phyloP scores from a whole-genome alignment of 1,140 invertebrate species.

The Hyposmocoma kahamanoa region DNA sequence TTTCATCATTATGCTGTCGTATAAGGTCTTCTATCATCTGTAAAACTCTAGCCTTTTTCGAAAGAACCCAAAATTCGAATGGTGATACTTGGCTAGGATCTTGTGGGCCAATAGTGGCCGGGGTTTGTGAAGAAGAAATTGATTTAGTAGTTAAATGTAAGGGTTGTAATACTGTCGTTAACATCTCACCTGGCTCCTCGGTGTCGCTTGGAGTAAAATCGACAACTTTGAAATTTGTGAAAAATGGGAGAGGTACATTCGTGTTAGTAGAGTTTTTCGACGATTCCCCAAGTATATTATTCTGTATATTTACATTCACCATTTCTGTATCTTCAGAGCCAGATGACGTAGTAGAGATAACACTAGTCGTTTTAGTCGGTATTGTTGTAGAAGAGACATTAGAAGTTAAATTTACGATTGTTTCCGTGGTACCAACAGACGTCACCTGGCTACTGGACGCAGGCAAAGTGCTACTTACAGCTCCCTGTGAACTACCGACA shows the following conservation, averaged over 20 bases:
- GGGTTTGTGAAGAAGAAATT: slow-evolving; percentile 8
- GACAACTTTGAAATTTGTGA: slow-evolving; percentile 33
- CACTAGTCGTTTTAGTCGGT: neutral
- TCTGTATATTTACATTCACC: slow-evolving; percentile 12
- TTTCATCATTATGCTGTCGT: slow-evolving; percentile 59
- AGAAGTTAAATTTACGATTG: neutral
- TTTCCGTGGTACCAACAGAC: slow-evolving; percentile 13
- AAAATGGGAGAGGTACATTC: slow-evolving; percentile 29
- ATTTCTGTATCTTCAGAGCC: slow-evolving; percentile 19
- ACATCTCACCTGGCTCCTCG: neutral
- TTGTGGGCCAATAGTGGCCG: slow-evolving; percentile 19
- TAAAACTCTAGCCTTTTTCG: slow-evolving; percentile 65
- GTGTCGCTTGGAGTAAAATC: slow-evolving; percentile 24
- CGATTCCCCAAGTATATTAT: slow-evolving; percentile 14
- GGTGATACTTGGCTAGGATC: slow-evolving; percentile 47
- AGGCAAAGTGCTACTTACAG: slow-evolving; percentile 16
- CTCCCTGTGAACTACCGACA: slow-evolving; percentile 14
- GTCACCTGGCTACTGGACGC: slow-evolving; percentile 27
- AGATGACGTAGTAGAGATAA: slow-evolving; percentile 16
- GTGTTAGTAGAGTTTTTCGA: slow-evolving; percentile 33
- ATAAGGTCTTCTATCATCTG: slow-evolving; percentile 70
- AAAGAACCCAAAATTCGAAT: slow-evolving; percentile 58
- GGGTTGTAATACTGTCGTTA: slow-evolving; percentile 7
- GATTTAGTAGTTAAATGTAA: neutral
- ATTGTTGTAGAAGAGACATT: neutral